Conservation (phyloP, 2,888 invertebrate genomes). For the Andrena hattorfiana region DNA sequence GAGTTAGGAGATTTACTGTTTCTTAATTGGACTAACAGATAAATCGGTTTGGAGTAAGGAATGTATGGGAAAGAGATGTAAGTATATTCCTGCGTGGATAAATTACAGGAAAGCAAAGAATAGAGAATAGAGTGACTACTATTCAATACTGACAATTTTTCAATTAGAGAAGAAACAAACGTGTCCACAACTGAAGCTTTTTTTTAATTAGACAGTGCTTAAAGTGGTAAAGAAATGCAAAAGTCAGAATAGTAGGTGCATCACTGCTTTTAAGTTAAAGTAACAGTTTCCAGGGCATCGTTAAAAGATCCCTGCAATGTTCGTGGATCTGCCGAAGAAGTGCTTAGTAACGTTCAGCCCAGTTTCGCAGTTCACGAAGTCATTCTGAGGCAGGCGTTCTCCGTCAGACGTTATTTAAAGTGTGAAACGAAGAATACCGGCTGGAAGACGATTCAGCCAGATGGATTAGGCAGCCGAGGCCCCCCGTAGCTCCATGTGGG, state of each 20-base stretch:
- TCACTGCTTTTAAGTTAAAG: too few relatives aligned
- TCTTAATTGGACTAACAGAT: too few relatives aligned
- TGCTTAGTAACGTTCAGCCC: slow-evolving; percentile 39
- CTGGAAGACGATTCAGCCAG: slow-evolving; percentile 53
- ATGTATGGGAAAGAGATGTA: too few relatives aligned
- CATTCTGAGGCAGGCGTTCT: slow-evolving; percentile 14
- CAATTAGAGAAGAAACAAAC: too few relatives aligned
- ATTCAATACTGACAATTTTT: too few relatives aligned
- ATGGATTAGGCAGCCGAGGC: slow-evolving; percentile 59
- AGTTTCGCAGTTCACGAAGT: slow-evolving; percentile 13
- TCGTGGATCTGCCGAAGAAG: not conserved
- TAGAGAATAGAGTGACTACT: not conserved
- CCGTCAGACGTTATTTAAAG: slow-evolving; percentile 12
- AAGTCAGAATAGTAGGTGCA: not conserved
- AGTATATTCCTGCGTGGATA: not conserved
- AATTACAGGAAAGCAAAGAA: not conserved
- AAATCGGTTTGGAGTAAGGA: too few relatives aligned
- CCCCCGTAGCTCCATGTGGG: slow-evolving; percentile 65
- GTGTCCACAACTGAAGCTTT: too few relatives aligned
- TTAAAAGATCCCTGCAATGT: slow-evolving; percentile 1
- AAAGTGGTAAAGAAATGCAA: not conserved
- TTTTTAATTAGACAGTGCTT: too few relatives aligned
- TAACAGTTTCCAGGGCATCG: not conserved
- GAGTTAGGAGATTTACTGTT: too few relatives aligned
- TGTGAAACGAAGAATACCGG: slow-evolving; percentile 40